Base-by-base conservation (phyloP, 2,888 invertebrate species). In the Tetragnatha montana region DNA sequence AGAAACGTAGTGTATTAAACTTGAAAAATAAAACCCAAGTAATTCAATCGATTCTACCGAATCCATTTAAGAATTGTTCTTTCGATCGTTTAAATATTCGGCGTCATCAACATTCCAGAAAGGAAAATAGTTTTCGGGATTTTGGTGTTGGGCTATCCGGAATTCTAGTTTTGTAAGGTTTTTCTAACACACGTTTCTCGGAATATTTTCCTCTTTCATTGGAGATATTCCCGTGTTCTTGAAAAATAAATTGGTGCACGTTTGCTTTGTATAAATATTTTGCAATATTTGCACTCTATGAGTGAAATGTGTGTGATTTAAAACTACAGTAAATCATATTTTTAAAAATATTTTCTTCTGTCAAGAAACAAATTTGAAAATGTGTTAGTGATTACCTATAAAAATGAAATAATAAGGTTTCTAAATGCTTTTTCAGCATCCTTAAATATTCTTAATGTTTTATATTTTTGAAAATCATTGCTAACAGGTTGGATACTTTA, bases 11-110 rank as follows among this genome's bases (percentile, higher is more conserved):
- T 71, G 50, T 73, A 71, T 70, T 69, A 7, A 60, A n/a, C 47
- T 69, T 35, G 19, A 71, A 10, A 10, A 70, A 49, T 8, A 81
- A 51, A 81, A 51, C 21, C 22, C 50, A 35, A 35, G 81, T 81
- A 81, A 81, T 81, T 81, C 81, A 22, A 81, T 81, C 71, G 73
- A 51, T 71, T 81, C 73, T 21, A 19, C 14, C 6, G 22, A 78
- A 78, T 60, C 17, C 60, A 17, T 17, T 60, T 60, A 60, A 21
- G n/a, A 71, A 81, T 50, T 71, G 81, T 73, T 81, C 50, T 71
- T 81, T 81, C 71, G 17, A 81, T 35, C 14, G 78, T 17, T 21
- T 14, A 78, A 78, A 68, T 78, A 60, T 68, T 78, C 60, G 60
- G 21, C 21, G 60, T 78, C 78, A 60, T 78, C 60, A 19, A 22